A percentile compares a stretch with the other conserved stretches of the same genome.
phyloP scores from a whole-genome alignment of 2,888 invertebrate species.

The Tineola bisselliella region DNA sequence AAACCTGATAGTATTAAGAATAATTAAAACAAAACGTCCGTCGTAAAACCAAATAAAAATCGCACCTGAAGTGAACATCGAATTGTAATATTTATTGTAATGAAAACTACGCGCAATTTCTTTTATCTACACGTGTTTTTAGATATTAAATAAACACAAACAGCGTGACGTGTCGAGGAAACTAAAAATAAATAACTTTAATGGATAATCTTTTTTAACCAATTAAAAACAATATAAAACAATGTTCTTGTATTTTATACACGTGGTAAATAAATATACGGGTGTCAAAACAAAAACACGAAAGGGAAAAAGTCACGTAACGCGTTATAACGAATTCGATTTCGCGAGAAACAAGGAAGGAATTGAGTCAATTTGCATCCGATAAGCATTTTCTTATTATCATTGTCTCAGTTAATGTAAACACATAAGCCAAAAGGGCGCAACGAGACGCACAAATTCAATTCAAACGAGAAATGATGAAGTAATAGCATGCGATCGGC shows the following conservation, averaged over 20 bases:
- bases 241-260: constrained; percentile 10
- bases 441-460: constrained; percentile 31
- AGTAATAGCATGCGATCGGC: constrained; percentile 36
- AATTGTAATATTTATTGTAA: not conserved
- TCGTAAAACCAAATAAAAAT: not conserved
- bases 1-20: not conserved
- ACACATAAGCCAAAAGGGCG: not conserved
- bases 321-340: constrained; percentile 12
- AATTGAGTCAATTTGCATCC: constrained; percentile 10
- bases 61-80: not conserved
- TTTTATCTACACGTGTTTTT: constrained; percentile 10
- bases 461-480: constrained; percentile 45
- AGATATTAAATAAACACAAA: constrained; percentile 3
- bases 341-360: constrained; percentile 10
- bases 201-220: constrained; percentile 10
- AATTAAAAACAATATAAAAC: constrained; percentile 14
- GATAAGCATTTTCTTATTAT: constrained; percentile 9
- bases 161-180: not conserved
- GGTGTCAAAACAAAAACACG: not conserved
- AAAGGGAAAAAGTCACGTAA: constrained; percentile 4
- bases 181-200: not conserved
- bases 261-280: constrained; percentile 9
- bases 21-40: not conserved
- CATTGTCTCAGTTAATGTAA: constrained; percentile 7
- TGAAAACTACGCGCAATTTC: constrained; percentile 12